Conservation (phyloP, 2,888 invertebrate genomes). For the Scaptomyza flava region DNA sequence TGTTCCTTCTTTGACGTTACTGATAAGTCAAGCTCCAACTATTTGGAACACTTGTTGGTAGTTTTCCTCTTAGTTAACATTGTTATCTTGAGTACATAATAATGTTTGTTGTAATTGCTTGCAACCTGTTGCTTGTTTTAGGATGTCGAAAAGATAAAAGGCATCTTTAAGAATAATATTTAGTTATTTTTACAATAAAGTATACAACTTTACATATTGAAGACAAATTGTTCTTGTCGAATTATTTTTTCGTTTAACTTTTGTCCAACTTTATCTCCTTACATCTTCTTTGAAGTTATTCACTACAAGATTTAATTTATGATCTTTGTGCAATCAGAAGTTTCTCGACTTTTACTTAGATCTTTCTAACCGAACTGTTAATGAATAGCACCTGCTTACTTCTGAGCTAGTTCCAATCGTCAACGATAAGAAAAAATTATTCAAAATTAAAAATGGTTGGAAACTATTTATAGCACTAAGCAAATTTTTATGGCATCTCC, state of each 20-base stretch:
- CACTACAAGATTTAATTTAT: too few relatives aligned
- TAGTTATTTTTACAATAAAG: too few relatives aligned
- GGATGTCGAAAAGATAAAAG: too few relatives aligned
- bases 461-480: slow-evolving; percentile 31
- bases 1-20: background rate
- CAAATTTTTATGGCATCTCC: slow-evolving; percentile 35
- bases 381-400: slow-evolving; percentile 26
- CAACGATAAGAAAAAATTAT: background rate
- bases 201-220: too few relatives aligned
- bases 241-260: too few relatives aligned
- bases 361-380: slow-evolving; percentile 25
- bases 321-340: background rate
- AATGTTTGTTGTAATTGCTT: background rate
- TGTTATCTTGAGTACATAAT: background rate
- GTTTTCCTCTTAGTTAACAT: background rate
- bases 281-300: background rate
- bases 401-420: slow-evolving; percentile 12
- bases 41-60: background rate
- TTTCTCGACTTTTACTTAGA: background rate
- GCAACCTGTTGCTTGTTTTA: background rate
- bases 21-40: slow-evolving; percentile 2
- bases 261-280: background rate
- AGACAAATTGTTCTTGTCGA: too few relatives aligned
- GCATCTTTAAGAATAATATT: too few relatives aligned
- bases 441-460: slow-evolving; percentile 15